Conservation (phyloP, 1,140 invertebrate species). For the Ceratosolen solmsi region DNA sequence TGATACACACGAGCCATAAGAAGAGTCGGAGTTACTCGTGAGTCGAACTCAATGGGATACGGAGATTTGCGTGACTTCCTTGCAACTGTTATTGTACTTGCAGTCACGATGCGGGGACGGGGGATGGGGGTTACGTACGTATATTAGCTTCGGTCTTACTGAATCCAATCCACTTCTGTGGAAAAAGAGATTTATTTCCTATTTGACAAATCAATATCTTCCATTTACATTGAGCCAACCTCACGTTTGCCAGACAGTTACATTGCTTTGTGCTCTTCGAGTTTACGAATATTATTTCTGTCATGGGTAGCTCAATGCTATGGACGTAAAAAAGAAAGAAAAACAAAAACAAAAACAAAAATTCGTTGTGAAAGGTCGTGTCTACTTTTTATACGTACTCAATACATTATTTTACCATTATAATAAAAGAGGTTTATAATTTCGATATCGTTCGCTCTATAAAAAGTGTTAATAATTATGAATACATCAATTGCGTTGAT, state of each 20-base stretch:
- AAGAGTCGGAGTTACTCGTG: not conserved
- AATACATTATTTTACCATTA: too few relatives aligned
- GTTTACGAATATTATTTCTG: not conserved
- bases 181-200: conserved; percentile 1
- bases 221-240: not conserved
- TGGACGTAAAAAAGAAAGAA: too few relatives aligned
- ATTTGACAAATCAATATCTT: not conserved
- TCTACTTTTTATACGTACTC: not conserved
- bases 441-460: too few relatives aligned
- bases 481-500: too few relatives aligned
- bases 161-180: not conserved
- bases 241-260: not conserved
- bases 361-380: not conserved
- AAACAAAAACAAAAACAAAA: not conserved
- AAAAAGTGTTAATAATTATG: too few relatives aligned
- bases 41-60: not conserved
- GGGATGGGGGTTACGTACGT: too few relatives aligned
- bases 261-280: not conserved
- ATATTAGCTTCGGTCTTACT: not conserved
- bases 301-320: not conserved
- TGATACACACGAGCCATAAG: too few relatives aligned
- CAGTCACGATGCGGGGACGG: not conserved
- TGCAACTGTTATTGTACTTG: not conserved
- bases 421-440: too few relatives aligned
- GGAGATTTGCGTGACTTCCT: not conserved